Conservation (phyloP, 2,113 vertebrate genomes). For the Artemisiospiza belli region DNA sequence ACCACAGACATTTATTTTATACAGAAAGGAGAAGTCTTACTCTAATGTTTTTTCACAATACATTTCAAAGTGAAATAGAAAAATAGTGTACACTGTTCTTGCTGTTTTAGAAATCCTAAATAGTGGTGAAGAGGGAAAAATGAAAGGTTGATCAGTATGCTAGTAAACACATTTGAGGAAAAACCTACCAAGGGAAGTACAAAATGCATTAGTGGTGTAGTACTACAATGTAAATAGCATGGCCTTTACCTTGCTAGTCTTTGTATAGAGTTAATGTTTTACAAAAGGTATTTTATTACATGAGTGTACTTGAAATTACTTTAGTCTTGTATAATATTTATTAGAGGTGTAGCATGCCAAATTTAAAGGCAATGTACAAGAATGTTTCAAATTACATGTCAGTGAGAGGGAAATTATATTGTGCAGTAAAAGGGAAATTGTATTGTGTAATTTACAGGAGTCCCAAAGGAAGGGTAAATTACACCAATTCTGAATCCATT, state of each 20-base stretch:
- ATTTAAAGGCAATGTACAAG: neutral
- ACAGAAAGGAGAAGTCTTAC: neutral
- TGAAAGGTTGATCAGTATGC: slow-evolving; percentile 73
- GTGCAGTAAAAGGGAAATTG: neutral
- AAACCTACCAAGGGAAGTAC: slow-evolving; percentile 77
- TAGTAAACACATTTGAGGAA: slow-evolving; percentile 81
- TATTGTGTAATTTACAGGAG: neutral
- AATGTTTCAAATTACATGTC: neutral
- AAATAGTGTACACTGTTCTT: neutral
- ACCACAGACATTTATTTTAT: neutral
- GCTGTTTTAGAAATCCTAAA: slow-evolving; percentile 76
- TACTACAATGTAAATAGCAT: slow-evolving; percentile 62
- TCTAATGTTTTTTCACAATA: neutral
- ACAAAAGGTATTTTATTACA: neutral
- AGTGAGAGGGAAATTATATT: neutral
- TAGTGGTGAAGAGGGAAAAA: slow-evolving; percentile 71
- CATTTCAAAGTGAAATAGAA: neutral
- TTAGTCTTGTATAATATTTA: neutral
- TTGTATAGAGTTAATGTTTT: neutral
- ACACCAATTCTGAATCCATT: neutral
- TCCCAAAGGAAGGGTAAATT: neutral
- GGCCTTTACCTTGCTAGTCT: neutral
- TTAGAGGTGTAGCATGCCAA: neutral
- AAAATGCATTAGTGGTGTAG: slow-evolving; percentile 75
- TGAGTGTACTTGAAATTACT: neutral